These are phyloP conservation scores for Chlamydotis undulata DNA, from an alignment of 2,113 vertebrate genomes.

Conservation along the genomic window DNA sequence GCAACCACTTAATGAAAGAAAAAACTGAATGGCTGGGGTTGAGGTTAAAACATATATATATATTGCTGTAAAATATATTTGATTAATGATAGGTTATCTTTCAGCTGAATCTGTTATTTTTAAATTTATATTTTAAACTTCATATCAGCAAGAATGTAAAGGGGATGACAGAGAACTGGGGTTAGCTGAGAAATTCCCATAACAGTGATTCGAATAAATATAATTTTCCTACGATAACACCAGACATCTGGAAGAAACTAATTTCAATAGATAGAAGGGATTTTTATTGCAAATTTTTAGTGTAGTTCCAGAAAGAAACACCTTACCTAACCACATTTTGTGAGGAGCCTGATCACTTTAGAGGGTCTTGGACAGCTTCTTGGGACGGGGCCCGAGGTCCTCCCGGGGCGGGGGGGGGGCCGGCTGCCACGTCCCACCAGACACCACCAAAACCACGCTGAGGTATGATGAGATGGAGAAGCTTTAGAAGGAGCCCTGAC, in stretches of 20 bases:
- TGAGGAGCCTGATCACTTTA: not conserved
- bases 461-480: not conserved
- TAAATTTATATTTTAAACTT: not conserved
- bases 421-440: not conserved
- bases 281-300: not conserved
- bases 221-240: not conserved
- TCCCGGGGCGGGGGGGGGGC: not conserved
- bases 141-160: not conserved
- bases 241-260: not conserved
- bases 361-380: not conserved
- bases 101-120: not conserved
- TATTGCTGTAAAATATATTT: not conserved
- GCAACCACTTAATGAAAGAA: not conserved
- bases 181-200: not conserved
- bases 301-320: not conserved
- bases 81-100: not conserved
- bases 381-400: rapidly evolving
- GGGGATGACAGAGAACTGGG: not conserved
- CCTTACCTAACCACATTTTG: not conserved
- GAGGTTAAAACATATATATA: not conserved
- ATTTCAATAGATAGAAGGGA: not conserved
- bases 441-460: not conserved
- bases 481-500: not conserved
- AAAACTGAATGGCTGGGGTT: rapidly evolving
- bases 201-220: not conserved